These are phyloP conservation scores for Cyclargus thomasi DNA, from an alignment of 1,140 invertebrate species.

Conservation along the genomic window DNA sequence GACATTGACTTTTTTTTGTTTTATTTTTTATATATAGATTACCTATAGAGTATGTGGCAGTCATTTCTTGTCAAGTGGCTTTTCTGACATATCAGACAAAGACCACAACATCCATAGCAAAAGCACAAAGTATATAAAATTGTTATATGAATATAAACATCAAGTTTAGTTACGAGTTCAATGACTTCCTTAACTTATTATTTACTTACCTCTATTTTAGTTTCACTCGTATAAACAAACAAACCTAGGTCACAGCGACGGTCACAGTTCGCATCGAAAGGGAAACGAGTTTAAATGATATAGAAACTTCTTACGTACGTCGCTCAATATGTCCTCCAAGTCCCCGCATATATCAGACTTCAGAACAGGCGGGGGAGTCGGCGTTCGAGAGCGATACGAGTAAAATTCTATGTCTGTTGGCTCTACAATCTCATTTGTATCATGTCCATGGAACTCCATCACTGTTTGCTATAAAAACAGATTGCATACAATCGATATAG, in stretches of 20 bases:
- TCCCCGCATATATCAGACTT: slow-evolving; percentile 56
- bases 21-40: too few species aligned
- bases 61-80: neutral
- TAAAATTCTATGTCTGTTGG: slow-evolving; percentile 56
- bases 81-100: too few species aligned
- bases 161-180: neutral
- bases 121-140: too few species aligned
- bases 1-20: too few species aligned
- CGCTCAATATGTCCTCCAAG: slow-evolving; percentile 70
- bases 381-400: slow-evolving; percentile 49
- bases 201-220: neutral
- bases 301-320: slow-evolving; percentile 49
- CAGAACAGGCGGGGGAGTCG: slow-evolving; percentile 56
- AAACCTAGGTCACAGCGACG: slow-evolving; percentile 5
- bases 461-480: slow-evolving; percentile 59
- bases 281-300: slow-evolving; percentile 6
- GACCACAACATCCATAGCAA: too few species aligned
- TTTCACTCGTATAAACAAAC: neutral
- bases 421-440: slow-evolving; percentile 60
- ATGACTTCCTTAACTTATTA: neutral
- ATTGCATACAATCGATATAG: slow-evolving; percentile 34
- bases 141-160: neutral
- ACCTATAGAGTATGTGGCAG: too few species aligned
- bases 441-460: slow-evolving; percentile 69
- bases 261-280: slow-evolving; percentile 12